Conservation (phyloP, 2,797 vertebrate species). For the Falco biarmicus region DNA sequence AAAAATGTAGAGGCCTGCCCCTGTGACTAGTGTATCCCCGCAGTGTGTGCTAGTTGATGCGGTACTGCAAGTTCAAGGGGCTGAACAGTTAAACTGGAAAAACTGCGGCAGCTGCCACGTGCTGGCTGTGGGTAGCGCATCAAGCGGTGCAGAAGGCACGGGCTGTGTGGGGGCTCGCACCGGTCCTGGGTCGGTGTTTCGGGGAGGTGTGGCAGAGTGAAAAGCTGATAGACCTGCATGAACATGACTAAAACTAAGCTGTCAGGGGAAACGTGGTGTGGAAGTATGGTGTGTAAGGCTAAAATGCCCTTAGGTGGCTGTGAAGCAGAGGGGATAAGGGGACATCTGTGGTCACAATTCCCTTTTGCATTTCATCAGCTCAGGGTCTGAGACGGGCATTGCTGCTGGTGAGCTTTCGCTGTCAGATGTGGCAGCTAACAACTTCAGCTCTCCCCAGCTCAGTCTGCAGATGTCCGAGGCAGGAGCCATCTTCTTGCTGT, state of each 20-base stretch:
- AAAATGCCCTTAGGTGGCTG: neutral
- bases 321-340: neutral
- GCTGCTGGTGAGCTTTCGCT: too few relatives aligned
- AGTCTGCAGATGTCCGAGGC: neutral
- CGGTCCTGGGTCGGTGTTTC: neutral
- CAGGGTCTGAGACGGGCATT: rapidly evolving
- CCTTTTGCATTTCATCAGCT: neutral
- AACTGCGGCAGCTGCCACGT: neutral
- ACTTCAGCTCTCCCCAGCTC: rapidly evolving
- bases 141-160: neutral
- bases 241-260: neutral
- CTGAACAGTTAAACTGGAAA: neutral
- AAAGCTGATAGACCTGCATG: neutral
- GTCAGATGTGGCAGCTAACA: neutral
- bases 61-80: neutral
- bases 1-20: neutral
- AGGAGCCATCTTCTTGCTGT: neutral
- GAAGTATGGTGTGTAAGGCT: neutral
- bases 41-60: neutral
- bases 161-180: neutral
- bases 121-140: neutral
- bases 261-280: neutral
- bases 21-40: neutral
- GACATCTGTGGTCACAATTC: neutral
- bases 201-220: neutral